These are phyloP conservation scores for Nymphalis io DNA, from an alignment of 1,140 invertebrate species.

Conservation along the genomic window DNA sequence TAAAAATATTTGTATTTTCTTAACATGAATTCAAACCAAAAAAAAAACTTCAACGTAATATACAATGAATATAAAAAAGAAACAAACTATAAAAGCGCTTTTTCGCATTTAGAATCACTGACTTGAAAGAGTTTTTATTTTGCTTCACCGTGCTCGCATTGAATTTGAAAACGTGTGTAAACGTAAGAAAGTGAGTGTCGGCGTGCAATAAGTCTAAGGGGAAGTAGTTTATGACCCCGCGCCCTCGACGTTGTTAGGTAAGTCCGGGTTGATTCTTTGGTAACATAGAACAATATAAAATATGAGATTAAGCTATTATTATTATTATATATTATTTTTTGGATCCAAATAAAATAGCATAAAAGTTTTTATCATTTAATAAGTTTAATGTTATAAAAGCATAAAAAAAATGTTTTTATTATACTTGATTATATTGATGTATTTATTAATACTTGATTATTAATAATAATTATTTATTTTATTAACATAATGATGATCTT, in stretches of 20 bases:
- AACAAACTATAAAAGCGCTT: conserved; percentile 16
- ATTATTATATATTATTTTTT: neutral
- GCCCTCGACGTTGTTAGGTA: conserved; percentile 62
- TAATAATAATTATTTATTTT: too few species aligned
- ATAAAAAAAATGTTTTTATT: too few species aligned
- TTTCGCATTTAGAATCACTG: conserved; percentile 22
- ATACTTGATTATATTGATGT: too few species aligned
- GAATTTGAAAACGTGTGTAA: conserved; percentile 48
- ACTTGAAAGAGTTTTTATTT: conserved; percentile 23
- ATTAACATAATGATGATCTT: too few species aligned
- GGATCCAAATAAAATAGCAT: neutral
- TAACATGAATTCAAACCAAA: too few species aligned
- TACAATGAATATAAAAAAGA: conserved; percentile 6
- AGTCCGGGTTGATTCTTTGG: conserved; percentile 71
- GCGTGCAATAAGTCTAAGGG: conserved; percentile 48
- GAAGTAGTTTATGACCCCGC: conserved; percentile 71
- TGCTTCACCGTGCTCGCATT: conserved; percentile 29
- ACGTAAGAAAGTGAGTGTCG: conserved; percentile 60
- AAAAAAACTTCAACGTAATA: neutral
- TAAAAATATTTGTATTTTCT: too few species aligned
- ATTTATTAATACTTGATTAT: too few species aligned
- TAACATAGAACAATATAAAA: conserved; percentile 49
- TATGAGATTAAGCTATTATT: conserved; percentile 35
- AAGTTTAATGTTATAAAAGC: too few species aligned
- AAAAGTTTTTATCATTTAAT: too few species aligned